Evolutionary conservation across 2,888 invertebrate species (phyloP).

Genomic region (Loripinus fragilis): DNA sequence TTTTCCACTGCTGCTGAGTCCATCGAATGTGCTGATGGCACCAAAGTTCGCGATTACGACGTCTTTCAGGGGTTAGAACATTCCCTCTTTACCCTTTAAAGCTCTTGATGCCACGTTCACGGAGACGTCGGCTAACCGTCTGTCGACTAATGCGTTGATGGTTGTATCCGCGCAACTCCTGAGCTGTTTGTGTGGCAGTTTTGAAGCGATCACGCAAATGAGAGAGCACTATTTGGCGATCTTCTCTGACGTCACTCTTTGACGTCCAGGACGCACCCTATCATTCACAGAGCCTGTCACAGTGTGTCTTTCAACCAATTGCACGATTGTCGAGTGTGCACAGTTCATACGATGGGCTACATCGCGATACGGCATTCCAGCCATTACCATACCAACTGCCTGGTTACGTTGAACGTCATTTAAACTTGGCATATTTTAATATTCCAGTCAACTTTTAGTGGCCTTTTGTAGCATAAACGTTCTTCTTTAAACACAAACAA

Average conservation of each 20-base stretch:
- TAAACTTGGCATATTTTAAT: not conserved
- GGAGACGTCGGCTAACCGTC: slow-evolving; percentile 2
- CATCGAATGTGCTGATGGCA: not conserved
- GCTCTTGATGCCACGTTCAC: not conserved
- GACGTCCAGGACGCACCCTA: no score
- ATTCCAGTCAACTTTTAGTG: not conserved
- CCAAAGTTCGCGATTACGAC: not conserved
- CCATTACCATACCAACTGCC: no score
- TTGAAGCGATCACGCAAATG: slow-evolving; percentile 8
- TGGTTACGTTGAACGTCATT: no score
- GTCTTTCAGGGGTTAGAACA: not conserved
- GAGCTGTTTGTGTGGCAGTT: slow-evolving; percentile 3
- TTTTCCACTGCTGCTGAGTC: slow-evolving; percentile 10
- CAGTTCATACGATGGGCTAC: no score
- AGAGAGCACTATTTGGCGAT: not conserved
- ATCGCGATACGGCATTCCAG: no score
- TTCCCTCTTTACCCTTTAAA: not conserved
- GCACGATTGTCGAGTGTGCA: no score
- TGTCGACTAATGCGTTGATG: not conserved
- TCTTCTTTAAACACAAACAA: not conserved
- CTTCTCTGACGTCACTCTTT: no score
- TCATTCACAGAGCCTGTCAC: no score
- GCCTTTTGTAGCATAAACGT: not conserved
- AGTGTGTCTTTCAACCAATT: no score
- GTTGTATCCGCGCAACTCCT: not conserved